Percentiles rank a stretch among this genome's conserved stretches.
Conservation (phyloP, 2,113 vertebrate species). For the Climacteris rufus region DNA sequence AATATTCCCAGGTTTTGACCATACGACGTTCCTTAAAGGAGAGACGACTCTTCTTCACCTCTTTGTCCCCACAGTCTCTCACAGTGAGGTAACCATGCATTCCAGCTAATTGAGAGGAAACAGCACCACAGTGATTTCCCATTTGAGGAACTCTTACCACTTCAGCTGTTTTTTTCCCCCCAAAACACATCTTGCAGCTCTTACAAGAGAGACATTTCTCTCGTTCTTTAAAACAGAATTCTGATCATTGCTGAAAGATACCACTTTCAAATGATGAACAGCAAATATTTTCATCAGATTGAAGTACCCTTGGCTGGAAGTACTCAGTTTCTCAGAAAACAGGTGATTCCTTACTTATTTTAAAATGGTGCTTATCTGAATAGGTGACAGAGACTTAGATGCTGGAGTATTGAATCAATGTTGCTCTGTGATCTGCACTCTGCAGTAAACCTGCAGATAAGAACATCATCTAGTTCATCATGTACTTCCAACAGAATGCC, state of each 20-base stretch:
- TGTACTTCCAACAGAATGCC: neutral
- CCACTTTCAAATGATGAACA: neutral
- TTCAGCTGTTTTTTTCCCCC: neutral
- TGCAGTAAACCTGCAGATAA: neutral
- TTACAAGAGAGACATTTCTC: neutral
- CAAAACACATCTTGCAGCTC: neutral
- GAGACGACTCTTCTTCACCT: conserved; percentile 55
- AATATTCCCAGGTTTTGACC: conserved; percentile 85
- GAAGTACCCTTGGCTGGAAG: neutral
- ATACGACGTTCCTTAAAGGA: conserved; percentile 69
- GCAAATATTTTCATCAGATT: neutral
- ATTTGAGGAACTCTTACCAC: neutral
- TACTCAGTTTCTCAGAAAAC: neutral
- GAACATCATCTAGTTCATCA: neutral
- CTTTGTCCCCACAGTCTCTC: conserved; percentile 71
- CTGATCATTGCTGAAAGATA: neutral
- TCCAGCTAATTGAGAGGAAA: conserved; percentile 73
- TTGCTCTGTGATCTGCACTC: neutral
- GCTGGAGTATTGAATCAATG: neutral
- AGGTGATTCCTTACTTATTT: neutral
- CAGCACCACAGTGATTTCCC: neutral
- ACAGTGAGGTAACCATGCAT: conserved; percentile 83
- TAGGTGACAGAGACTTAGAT: neutral
- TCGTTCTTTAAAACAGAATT: neutral
- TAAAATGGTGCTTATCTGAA: neutral